These are phyloP conservation scores for Eledona agricola DNA, from an alignment of 2,888 invertebrate genomes.

Conservation along the genomic window DNA sequence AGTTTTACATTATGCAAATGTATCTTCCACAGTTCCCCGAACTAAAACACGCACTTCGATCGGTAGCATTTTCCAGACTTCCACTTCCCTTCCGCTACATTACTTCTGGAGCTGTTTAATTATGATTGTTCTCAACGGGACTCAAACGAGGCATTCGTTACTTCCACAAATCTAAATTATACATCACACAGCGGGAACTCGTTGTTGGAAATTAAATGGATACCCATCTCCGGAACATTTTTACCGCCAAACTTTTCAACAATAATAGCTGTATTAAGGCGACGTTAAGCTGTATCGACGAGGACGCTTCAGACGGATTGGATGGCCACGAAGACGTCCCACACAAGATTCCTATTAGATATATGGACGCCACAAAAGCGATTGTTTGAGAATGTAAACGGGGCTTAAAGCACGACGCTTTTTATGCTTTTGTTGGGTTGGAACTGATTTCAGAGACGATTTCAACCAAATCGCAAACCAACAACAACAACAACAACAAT, in stretches of 20 bases:
- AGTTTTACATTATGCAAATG: slow-evolving; percentile 56
- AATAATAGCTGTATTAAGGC: slow-evolving; percentile 46
- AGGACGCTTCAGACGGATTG: slow-evolving; percentile 47
- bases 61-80: slow-evolving; percentile 45
- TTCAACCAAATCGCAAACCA: too few species aligned
- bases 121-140: slow-evolving; percentile 55
- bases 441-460: too few species aligned
- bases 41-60: slow-evolving; percentile 50
- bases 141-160: slow-evolving; percentile 48
- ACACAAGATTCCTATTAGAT: slow-evolving; percentile 54
- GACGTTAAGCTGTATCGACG: slow-evolving; percentile 50
- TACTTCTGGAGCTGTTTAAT: slow-evolving; percentile 55
- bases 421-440: too few species aligned
- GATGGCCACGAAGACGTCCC: slow-evolving; percentile 49
- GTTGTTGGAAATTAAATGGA: slow-evolving; percentile 43
- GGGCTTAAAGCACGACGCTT: too few species aligned
- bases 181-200: slow-evolving; percentile 43
- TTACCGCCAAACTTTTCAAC: slow-evolving; percentile 32
- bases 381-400: too few species aligned
- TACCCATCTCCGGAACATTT: slow-evolving; percentile 38
- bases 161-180: slow-evolving; percentile 48
- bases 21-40: slow-evolving; percentile 51
- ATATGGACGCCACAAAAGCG: slow-evolving; percentile 43
- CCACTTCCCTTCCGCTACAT: slow-evolving; percentile 54
- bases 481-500: too few species aligned